Evolutionary conservation across 2,888 invertebrate genomes (phyloP), one percentile per base, ranked within the genome.

Genomic region (Leptopilina syphax): DNA sequence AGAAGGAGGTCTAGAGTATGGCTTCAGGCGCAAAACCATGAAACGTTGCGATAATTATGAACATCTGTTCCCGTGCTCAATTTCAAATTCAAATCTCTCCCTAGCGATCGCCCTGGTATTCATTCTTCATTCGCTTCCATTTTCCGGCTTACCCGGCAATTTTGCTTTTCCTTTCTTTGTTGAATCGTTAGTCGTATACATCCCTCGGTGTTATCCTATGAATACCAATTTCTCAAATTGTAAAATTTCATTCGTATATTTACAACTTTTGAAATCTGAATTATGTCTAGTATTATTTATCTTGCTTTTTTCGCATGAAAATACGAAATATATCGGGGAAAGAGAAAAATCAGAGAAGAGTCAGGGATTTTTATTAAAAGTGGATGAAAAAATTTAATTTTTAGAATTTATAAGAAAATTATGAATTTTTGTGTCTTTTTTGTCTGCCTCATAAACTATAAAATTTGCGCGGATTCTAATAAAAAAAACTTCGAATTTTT

Each of bases 41-140:
- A 73, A 65, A 65, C 27, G 81, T 73, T 80, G 82, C 81, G 81
- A 83, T 84, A 84, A 84, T 84, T 84, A 84, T 82, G 81, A 83
- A 83, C 82, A 83, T 82, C 65, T 81, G 81, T 79, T 81, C 81
- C 73, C 77, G 80, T 79, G 79, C 84, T 82, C 80, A 79, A 82
- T 84, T 84, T 80, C 80, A 83, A 80, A 77, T 77, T 82, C 76
- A 65, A 81, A 80, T 83, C 73, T 76, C 70, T 79, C 78, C 54
- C 57, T 79, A 27, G 57, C 34, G 73, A 57, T 73, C 57, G 57
- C 34, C 73, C 73, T n/a, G 34, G 73, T 18, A 73, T 73, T 73
- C 34, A 57, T 70, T 70, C 70, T 70, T 70, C 70, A 57, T 57
- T 70, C 34, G 70, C 70, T 70, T 70, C 70, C 70, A 70, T 70